Evolutionary conservation across 2,797 vertebrate genomes (phyloP), one percentile per base, ranked within the genome.

Genomic region (Decapterus maruadsi): DNA sequence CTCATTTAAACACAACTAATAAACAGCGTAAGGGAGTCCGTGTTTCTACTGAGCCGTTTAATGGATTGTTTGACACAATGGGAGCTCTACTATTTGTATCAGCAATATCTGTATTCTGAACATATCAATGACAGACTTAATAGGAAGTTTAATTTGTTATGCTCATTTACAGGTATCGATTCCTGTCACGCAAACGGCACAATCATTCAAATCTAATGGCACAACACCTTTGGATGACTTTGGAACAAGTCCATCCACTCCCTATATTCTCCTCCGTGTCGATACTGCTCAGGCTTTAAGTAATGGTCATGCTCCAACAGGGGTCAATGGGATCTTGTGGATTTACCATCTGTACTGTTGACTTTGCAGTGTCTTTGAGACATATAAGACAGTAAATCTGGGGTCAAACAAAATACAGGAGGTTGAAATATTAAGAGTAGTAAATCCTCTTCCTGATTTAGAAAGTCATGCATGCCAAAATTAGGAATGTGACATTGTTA

Each of bases 191-290:
- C 51, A 80, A 82, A 70, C 63, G 58, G 68, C 63, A 9, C 26
- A 26, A 71, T 72, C 66, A 78, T 83, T 86, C 70, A 60, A 79
- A 81, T 82, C n/a, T 60, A 77, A 86, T 55, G 53, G 78, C 57
- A 62, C 46, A 61, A 75, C 59, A 76, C 66, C 81, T 85, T 77
- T 69, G 78, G 74, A 78, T 82, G 88, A 83, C 80, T 89, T 91
- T 91, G 84, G 77, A 89, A 70, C 67, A 53, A 62, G 57, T 87
- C 86, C 78, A 79, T 80, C 67, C 38, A 6, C 54, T 40, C 45
- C 8, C 75, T 75, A 53, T 68, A 73, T 61, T 75, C 69, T 53
- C 69, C 40, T 45, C 19, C 8, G 8, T 65, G 71, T 84, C 77
- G 19, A 86, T 81, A 71, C 72, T 53, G 20, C 84, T 72, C 26